Evolutionary conservation across 1,140 invertebrate species (phyloP), one percentile per base, ranked within the genome.

Genomic region (Lerema accius): DNA sequence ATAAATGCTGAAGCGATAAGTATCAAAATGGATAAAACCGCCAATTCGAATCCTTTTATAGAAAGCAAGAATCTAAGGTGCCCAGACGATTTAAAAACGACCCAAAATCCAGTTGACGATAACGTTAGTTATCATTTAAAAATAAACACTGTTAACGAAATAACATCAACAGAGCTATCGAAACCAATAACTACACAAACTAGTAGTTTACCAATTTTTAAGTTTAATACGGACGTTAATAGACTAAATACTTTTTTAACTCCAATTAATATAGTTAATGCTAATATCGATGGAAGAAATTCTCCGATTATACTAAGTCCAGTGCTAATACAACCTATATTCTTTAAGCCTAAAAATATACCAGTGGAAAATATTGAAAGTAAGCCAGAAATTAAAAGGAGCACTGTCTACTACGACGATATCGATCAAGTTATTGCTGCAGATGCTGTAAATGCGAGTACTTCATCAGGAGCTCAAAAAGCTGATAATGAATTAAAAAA

Each of bases 111-210:
- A 35, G 67, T 77, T 26, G 84, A 87, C 45, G 75, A 86, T 71
- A 81, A 73, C 63, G 80, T 90, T n/a, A 87, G 78, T 69, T 90
- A 90, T 73, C 87, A 77, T 67, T 79, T 90, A 67, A 90, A 85
- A 84, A 87, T 90, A 71, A 84, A 90, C 42, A 83, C 80, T 35
- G 45, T 67, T 7, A 77, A 63, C 67, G 77, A 76, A 67, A 67
- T 71, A 11, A 53, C 65, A 35, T 39, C 69, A 40, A 14, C 63
- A 19, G 49, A 53, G 16, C 14, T 69, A 65, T 63, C 64, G 69
- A 67, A 63, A 42, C 26, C 28, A 61, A 26, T 28, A 9, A 61
- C 17, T 49, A 50, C 67, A 37, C 48, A 42, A n/a, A 67, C 49
- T 16, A 69, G n/a, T n/a, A n/a, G 60, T 56, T 43, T 53, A 15